Base-by-base conservation (phyloP, 2,113 vertebrate species). In the Elgaria multicarinata region DNA sequence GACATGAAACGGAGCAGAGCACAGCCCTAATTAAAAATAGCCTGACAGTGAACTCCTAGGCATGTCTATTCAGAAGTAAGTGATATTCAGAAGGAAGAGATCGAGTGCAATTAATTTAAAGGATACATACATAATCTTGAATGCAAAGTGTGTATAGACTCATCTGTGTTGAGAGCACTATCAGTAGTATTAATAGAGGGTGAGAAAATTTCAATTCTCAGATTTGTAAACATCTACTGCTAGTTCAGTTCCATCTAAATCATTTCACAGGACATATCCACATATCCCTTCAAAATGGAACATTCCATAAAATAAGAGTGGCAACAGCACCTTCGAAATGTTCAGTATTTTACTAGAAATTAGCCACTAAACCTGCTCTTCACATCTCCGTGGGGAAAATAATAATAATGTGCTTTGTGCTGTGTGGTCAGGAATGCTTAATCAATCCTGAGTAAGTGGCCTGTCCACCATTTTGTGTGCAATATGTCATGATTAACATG, bases 401-500 rank as follows among this genome's bases (percentile, higher is more conserved):
- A 92, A n/a, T n/a, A n/a, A n/a, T n/a, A 88, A 82, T 33, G 69
- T 67, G 44, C 33, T 67, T 39, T 89, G 39, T 76, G 33, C 18
- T 81, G 12, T n/a, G 20, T 39, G 10, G 31, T 20, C n/a, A 76
- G 26, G 42, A 31, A 46, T 26, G 50, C 6, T 58, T 82, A 88
- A 82, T 81, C 87, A 88, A 36, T 39, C 39, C 46, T 86, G 36
- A 80, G 26, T 90, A 90, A 80, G 55, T 80, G 69, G 39, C 39
- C 79, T 74, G 3, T 74, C 53, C 67, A 86, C 18, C 50, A 80
- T 81, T 86, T 36, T 86, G 31, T 46, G 50, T 62, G 53, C 76
- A 81, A 85, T 81, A 36, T 81, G 83, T 74, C 76, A 72, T 86
- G 42, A 50, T 86, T 86, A 81, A 75, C 69, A 82, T 66, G 53